Conservation (phyloP, 2,797 vertebrate genomes). For the Leptatherina wallacei region DNA sequence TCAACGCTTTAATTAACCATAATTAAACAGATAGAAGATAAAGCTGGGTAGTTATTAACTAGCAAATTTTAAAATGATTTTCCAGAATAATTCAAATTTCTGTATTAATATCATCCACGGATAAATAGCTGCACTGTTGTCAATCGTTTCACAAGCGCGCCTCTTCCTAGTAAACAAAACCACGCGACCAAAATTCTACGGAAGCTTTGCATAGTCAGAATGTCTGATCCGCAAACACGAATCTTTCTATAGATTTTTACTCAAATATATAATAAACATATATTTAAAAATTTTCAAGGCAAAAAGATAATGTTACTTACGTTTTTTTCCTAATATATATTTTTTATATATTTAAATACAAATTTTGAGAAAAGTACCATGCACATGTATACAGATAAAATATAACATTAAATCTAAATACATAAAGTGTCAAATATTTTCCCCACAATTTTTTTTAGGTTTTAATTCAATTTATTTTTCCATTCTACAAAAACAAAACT, state of each 20-base stretch:
- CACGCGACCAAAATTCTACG: constrained; percentile 61
- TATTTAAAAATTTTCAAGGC: no score
- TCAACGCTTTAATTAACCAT: neutral
- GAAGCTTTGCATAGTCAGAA: constrained; percentile 22
- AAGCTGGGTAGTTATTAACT: neutral
- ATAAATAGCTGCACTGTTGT: neutral
- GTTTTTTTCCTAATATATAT: no score
- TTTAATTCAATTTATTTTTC: no score
- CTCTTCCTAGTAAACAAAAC: constrained; percentile 56
- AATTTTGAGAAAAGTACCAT: no score
- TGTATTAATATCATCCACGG: neutral
- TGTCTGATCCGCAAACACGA: rapidly evolving
- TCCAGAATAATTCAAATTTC: neutral
- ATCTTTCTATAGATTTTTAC: neutral
- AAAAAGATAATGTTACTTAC: no score
- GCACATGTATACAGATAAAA: no score
- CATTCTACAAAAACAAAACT: no score
- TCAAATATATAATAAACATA: no score
- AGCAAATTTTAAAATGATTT: neutral
- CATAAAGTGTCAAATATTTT: no score
- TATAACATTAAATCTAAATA: no score
- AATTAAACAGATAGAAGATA: neutral
- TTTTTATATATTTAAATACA: no score
- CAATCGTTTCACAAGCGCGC: rapidly evolving
- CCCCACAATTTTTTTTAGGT: no score